Conservation (phyloP, 2,113 vertebrate genomes). For the Petaurus breviceps region DNA sequence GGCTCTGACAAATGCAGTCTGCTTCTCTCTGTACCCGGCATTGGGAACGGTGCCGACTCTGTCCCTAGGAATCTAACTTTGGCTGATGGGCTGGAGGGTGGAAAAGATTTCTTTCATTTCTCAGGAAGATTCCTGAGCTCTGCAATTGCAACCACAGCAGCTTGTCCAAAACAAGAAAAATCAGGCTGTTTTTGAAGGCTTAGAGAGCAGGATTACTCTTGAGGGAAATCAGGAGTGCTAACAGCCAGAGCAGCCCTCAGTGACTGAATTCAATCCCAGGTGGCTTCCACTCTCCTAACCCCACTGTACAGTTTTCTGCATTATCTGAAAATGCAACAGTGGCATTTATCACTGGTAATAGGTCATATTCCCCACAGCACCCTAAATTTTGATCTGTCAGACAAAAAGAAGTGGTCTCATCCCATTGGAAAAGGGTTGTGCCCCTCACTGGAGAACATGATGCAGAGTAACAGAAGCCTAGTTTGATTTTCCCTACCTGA, state of each 20-base stretch:
- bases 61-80: background rate
- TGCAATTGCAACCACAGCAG: background rate
- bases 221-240: constrained; percentile 18
- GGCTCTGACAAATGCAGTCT: background rate
- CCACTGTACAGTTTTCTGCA: background rate
- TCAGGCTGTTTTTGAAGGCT: background rate
- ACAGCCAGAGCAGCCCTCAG: too few relatives aligned
- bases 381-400: background rate
- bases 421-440: background rate
- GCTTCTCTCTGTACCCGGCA: background rate
- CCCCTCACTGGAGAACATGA: background rate
- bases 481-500: background rate
- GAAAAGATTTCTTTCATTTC: background rate
- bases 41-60: background rate
- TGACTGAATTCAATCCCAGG: background rate
- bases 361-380: constrained; percentile 9
- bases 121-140: background rate
- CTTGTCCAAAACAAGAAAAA: background rate
- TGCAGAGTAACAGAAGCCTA: background rate
- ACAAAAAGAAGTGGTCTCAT: background rate
- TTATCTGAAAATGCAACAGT: background rate
- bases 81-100: background rate
- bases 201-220: background rate
- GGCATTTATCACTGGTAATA: background rate
- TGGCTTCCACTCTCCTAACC: background rate